Evolutionary conservation across 2,888 invertebrate genomes (phyloP), one percentile per base, ranked within the genome.

Genomic region (Ceriagrion tenellum): DNA sequence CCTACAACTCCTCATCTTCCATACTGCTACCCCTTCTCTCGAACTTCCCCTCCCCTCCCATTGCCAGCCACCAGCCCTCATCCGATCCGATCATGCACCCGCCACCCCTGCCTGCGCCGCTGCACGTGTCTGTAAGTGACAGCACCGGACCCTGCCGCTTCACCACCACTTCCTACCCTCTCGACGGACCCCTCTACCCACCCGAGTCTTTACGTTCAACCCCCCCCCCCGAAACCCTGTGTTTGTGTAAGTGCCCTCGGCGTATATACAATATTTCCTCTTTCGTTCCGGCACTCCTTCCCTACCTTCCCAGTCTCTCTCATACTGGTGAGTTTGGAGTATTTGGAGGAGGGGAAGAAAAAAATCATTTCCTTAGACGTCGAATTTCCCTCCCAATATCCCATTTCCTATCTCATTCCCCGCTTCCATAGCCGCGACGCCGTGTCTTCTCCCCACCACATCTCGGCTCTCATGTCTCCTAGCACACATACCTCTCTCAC

Each of bases 51-150:
- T 69, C 69, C 69, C 20, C n/a, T 6, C n/a, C 69, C 0, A 69
- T 69, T 23, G n/a, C 26, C 69, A 30, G 30, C 81, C 81, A 16
- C 30, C 81, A 35, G 81, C 81, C 81, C 81, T 81, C 81, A 35
- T 81, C 81, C 81, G 30, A 81, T 35, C 81, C 81, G 81, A 18
- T 13, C 35, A 18, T 81, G 81, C 81, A 81, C 81, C 81, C 13
- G 30, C 35, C 74, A 18, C 69, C n/a, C 69, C 26, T 47, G 47
- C 47, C 56, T 35, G 59, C 93, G 69, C n/a, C 47, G 40, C 47
- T 69, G 69, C 93, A 69, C 69, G 93, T 93, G 93, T 47, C 93
- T 93, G 93, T n/a, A 69, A 93, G 69, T 93, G 93, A 93, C 93
- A 93, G 93, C 35, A n/a, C 13, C 69, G 35, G 40, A 18, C 91